Evolutionary conservation across 2,888 invertebrate species (phyloP), one percentile per base, ranked within the genome.

Genomic region (Anthoptus insignis): DNA sequence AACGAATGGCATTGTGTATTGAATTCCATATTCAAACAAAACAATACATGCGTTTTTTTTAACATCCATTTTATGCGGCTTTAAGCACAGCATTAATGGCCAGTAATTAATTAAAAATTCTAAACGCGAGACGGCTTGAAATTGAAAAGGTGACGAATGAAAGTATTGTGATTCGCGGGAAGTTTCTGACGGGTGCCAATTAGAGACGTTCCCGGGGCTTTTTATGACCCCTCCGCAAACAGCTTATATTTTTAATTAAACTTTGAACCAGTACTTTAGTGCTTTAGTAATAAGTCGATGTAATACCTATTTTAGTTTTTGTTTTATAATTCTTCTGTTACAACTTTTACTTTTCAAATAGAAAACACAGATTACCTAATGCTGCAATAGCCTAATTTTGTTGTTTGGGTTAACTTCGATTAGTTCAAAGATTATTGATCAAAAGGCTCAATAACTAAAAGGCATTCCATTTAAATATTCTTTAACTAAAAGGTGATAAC

Each of bases 61-160:
- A 21, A 45, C 22, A 45, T 6, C 22, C 21, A 13, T 13, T 45
- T n/a, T n/a, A n/a, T n/a, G n/a, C n/a, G n/a, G 7, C 21, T 19
- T 45, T 45, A 22, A 22, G 14, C 45, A 22, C 21, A 45, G 13
- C 22, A 13, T 19, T 21, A 45, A 45, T 21, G 22, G 45, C 21
- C 22, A 45, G 45, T 45, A 22, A 45, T 45, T 45, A 45, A 45
- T 45, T 45, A 45, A 45, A 45, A 45, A 22, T 45, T 45, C 45
- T 45, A 45, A 45, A 22, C 16, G 45, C 45, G 45, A 45, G 21
- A 45, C 45, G 21, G 45, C 45, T 45, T 45, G 13, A 45, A 22
- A 45, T 45, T 45, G 45, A 45, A 45, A 45, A 45, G 45, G 45
- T 45, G 21, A 22, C 13, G 45, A 45, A 39, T 19, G 42, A 11